Conservation (phyloP, 2,888 invertebrate species). For the Thymelicus acteon region DNA sequence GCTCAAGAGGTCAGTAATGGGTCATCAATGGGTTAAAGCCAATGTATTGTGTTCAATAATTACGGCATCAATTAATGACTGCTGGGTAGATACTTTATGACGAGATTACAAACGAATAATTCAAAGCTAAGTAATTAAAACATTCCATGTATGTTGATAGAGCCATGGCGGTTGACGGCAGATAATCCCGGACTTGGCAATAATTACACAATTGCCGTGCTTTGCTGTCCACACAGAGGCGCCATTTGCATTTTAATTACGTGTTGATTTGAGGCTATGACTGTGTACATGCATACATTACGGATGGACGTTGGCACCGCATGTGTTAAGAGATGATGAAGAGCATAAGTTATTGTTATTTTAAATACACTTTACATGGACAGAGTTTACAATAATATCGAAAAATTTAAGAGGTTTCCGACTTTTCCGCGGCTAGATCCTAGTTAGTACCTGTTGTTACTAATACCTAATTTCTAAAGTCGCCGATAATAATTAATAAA, state of each 20-base stretch:
- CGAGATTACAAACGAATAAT: background rate
- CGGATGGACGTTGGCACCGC: conserved; percentile 29
- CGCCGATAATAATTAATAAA: too few relatives aligned
- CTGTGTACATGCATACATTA: conserved; percentile 60
- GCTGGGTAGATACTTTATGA: too few relatives aligned
- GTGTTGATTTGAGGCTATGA: conserved; percentile 75
- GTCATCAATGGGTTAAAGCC: too few relatives aligned
- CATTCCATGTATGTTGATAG: conserved; percentile 11
- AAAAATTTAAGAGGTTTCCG: too few relatives aligned
- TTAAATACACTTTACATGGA: too few relatives aligned
- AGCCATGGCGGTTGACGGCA: conserved; percentile 19
- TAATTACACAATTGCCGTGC: conserved; percentile 71
- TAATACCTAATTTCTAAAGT: too few relatives aligned
- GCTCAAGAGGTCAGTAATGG: too few relatives aligned
- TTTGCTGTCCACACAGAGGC: conserved; percentile 59
- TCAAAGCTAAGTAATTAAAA: conserved; percentile 6
- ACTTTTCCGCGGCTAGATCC: too few relatives aligned
- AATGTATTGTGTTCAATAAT: too few relatives aligned
- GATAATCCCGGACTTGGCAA: conserved; percentile 41
- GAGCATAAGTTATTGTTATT: background rate
- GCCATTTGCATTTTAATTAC: conserved; percentile 79
- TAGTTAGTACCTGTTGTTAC: too few relatives aligned
- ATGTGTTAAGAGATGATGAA: background rate
- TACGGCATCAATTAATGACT: too few relatives aligned
- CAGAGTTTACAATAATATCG: too few relatives aligned